Percentiles rank a stretch among this genome's conserved stretches.
Conservation (phyloP, 2,888 invertebrate species). For the Stenichneumon culpator region DNA sequence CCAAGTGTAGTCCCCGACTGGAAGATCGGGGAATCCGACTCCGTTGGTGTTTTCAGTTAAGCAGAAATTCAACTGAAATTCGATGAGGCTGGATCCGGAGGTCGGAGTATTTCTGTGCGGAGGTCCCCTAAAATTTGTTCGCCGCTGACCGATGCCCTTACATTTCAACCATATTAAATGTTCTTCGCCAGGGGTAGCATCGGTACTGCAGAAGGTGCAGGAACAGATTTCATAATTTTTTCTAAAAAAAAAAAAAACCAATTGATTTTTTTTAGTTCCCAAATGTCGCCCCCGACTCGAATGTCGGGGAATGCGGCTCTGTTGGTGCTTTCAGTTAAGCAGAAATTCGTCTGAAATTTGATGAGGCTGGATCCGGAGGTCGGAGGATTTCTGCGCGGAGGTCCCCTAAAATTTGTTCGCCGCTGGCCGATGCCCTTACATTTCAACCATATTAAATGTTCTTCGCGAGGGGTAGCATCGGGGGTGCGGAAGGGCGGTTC, state of each 20-base stretch:
- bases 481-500: background rate
- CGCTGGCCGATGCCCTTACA: background rate
- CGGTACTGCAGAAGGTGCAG: too few species aligned
- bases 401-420: background rate
- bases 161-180: background rate
- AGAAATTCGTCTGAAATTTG: background rate
- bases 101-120: background rate
- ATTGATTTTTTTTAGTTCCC: too few species aligned
- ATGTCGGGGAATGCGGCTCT: background rate
- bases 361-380: background rate
- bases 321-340: background rate
- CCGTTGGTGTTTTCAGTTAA: background rate
- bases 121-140: background rate
- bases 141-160: background rate
- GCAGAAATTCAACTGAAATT: background rate
- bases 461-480: background rate
- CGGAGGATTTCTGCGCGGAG: background rate
- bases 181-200: background rate
- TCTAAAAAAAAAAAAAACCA: too few species aligned
- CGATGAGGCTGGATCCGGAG: background rate
- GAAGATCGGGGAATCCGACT: background rate
- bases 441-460: background rate
- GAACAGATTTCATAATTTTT: too few species aligned
- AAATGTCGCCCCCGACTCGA: too few species aligned
- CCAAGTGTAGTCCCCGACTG: too few species aligned